phyloP scores from a whole-genome alignment of 1,140 invertebrate species.

The Drosophila cardini region DNA sequence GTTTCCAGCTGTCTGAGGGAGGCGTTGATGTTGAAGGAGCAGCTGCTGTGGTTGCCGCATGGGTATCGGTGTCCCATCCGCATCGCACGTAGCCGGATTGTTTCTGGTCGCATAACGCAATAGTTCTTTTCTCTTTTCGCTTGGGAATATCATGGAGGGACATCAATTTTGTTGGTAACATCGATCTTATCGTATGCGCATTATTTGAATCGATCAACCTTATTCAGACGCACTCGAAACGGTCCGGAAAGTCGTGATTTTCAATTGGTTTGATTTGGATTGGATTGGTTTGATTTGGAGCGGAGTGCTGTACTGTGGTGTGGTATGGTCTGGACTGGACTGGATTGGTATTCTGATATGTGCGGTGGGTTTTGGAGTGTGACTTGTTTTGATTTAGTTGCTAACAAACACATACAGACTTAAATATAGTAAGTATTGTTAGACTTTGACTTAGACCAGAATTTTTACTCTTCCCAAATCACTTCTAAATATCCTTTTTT shows the following conservation, averaged over 20 bases:
- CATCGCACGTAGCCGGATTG: slow-evolving; percentile 80
- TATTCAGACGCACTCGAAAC: slow-evolving; percentile 59
- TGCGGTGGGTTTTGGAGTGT: slow-evolving; percentile 32
- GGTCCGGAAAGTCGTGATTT: slow-evolving; percentile 63
- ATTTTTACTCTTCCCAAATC: not conserved
- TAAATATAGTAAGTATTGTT: slow-evolving; percentile 20
- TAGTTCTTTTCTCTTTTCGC: slow-evolving; percentile 81
- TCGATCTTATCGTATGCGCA: slow-evolving; percentile 84
- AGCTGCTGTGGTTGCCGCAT: slow-evolving; percentile 75
- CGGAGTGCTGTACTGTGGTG: too few relatives aligned
- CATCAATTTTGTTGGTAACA: slow-evolving; percentile 85
- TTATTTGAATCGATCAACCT: slow-evolving; percentile 81
- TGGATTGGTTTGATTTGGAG: not conserved
- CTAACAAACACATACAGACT: slow-evolving; percentile 13
- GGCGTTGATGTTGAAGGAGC: slow-evolving; percentile 75
- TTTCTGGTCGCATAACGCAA: slow-evolving; percentile 84
- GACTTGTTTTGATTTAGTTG: slow-evolving; percentile 14
- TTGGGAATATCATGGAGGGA: slow-evolving; percentile 85
- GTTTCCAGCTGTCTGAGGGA: slow-evolving; percentile 51
- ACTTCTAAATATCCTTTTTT: slow-evolving; percentile 17
- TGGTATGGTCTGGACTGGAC: not conserved
- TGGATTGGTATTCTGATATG: slow-evolving; percentile 32
- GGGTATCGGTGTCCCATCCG: slow-evolving; percentile 65
- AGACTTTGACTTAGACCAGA: slow-evolving; percentile 45
- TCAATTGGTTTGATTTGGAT: slow-evolving; percentile 1